A percentile compares a stretch with the other conserved stretches of the same genome.
phyloP scores from a whole-genome alignment of 2,797 vertebrate species.

The Hydrocynus forskahlii region DNA sequence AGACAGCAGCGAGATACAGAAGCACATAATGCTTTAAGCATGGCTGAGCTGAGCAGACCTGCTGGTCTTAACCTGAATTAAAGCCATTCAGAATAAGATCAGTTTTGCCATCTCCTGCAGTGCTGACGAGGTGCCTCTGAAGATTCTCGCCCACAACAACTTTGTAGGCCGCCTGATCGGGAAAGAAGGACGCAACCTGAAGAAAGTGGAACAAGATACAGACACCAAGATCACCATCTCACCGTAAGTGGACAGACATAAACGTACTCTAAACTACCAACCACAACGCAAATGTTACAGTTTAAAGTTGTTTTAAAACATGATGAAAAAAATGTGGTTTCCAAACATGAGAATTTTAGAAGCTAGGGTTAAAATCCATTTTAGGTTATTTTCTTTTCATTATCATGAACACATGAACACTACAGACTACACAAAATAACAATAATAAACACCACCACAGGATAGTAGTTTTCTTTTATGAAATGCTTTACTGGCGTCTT shows the following conservation, averaged over 20 bases:
- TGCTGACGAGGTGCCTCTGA: slow-evolving; percentile 92
- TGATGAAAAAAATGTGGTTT: too few relatives aligned
- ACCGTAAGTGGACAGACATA: slow-evolving; percentile 79
- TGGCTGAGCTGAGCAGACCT: background rate
- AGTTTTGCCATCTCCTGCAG: slow-evolving; percentile 52
- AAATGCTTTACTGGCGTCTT: too few relatives aligned
- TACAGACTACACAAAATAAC: too few relatives aligned
- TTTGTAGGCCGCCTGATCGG: slow-evolving; percentile 94
- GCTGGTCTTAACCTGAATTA: too few relatives aligned
- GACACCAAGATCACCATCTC: slow-evolving; percentile 98
- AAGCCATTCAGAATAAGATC: background rate
- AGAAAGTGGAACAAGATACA: slow-evolving; percentile 95
- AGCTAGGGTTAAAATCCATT: too few relatives aligned
- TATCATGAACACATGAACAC: too few relatives aligned
- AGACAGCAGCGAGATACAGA: background rate
- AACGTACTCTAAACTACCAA: background rate
- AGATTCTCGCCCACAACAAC: slow-evolving; percentile 95
- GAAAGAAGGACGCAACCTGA: slow-evolving; percentile 93
- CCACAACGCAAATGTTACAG: too few relatives aligned
- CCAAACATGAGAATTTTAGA: background rate
- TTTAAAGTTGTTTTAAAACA: too few relatives aligned
- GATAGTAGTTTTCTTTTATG: too few relatives aligned
- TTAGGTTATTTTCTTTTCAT: too few relatives aligned
- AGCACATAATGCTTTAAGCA: background rate
- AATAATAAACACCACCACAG: too few relatives aligned